phyloP scores from a whole-genome alignment of 53 echinoderm and acorn worm species.

The Astropecten irregularis region DNA sequence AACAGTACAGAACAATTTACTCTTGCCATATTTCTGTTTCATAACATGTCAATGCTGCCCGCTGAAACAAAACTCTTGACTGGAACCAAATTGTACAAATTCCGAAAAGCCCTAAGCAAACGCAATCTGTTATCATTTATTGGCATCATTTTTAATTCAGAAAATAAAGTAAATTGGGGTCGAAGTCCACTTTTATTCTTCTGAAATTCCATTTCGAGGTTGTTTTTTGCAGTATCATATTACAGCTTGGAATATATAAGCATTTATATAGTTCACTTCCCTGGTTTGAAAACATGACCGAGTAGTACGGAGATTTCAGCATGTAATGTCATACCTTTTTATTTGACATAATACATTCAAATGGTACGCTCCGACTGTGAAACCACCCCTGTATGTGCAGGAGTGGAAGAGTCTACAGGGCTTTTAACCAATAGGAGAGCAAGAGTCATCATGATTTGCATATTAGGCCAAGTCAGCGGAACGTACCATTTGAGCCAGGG shows the following conservation, averaged over 20 bases:
- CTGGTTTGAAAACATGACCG: too few species aligned
- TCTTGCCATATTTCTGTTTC: not conserved
- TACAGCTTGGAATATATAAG: too few species aligned
- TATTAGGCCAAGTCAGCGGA: not conserved
- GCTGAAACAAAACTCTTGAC: not conserved
- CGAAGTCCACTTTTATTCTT: too few species aligned
- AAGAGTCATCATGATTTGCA: not conserved
- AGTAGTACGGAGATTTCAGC: too few species aligned
- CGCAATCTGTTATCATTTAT: not conserved
- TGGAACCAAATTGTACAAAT: conserved; percentile 9
- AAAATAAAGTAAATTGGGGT: too few species aligned
- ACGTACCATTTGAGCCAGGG: conserved; percentile 3
- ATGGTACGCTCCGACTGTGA: too few species aligned
- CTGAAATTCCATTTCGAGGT: too few species aligned
- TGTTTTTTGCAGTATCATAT: too few species aligned
- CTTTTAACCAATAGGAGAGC: not conserved
- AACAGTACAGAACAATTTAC: conserved; percentile 21
- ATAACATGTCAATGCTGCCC: not conserved
- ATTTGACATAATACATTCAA: too few species aligned
- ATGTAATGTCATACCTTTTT: too few species aligned
- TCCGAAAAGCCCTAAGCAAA: not conserved
- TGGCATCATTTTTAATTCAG: not conserved
- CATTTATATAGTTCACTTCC: too few species aligned
- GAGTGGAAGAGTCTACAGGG: not conserved
- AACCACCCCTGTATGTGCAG: not conserved